phyloP scores from a whole-genome alignment of 30 jellyfish, hydroid and myxozoan genomes.

The Aurelia aurita complex sp. Pacific region DNA sequence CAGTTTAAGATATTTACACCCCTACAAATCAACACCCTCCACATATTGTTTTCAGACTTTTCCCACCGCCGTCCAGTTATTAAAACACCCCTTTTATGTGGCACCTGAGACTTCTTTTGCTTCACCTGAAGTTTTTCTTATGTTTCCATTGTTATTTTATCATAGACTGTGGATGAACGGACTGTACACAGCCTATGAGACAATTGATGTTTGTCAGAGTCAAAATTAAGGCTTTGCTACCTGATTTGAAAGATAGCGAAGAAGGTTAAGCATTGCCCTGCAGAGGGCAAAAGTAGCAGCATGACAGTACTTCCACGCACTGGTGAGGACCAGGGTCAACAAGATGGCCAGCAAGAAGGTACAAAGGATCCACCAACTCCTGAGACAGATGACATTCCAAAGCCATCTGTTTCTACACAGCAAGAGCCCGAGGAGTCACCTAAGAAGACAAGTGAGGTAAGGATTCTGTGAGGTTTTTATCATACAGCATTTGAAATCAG shows the following conservation, averaged over 20 bases:
- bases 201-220: slow-evolving; percentile 23
- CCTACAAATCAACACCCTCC: no score
- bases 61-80: no score
- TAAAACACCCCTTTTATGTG: no score
- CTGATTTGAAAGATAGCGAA: slow-evolving; percentile 85
- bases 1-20: no score
- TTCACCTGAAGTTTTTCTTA: no score
- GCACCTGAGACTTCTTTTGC: no score
- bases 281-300: slow-evolving; percentile 70
- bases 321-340: slow-evolving; percentile 59
- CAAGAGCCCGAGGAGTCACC: slow-evolving; percentile 44
- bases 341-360: slow-evolving; percentile 33
- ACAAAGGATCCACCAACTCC: slow-evolving; percentile 21
- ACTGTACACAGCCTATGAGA: neutral
- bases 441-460: slow-evolving; percentile 16
- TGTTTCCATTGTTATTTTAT: neutral
- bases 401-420: slow-evolving; percentile 6
- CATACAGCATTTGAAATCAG: no score
- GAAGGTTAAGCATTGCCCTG: slow-evolving; percentile 92
- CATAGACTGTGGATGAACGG: neutral
- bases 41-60: no score
- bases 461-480: neutral
- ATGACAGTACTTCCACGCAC: slow-evolving; percentile 88
- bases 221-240: slow-evolving; percentile 3
- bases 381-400: slow-evolving; percentile 2